Base-by-base conservation (phyloP, 30 jellyfish, hydroid and myxozoan species). In the Hydra vulgaris region DNA sequence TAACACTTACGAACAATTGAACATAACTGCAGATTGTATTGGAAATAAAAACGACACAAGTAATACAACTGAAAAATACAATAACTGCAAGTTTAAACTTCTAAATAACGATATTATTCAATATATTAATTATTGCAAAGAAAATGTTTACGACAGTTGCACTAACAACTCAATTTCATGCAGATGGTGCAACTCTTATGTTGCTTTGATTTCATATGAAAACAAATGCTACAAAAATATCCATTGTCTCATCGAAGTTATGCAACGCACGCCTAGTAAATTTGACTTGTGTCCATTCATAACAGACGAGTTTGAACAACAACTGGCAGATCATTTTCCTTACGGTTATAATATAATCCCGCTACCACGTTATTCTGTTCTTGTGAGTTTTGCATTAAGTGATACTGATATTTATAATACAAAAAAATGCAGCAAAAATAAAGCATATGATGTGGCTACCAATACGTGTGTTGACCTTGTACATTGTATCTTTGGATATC, bases 31-130 rank as follows among this genome's bases (percentile, higher is more conserved):
- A n/a, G 71, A 56, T 15, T 56, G 71, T 56, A 17, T n/a, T 17
- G 17, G 18, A 17, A 56, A 15, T 15, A 56, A n/a, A 56, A 56
- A 56, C 27, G 21, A 21, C 79, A 15, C 18, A 16, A 15, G 24
- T 71, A 71, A 16, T 21, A 27, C 18, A 21, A 16, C 24, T 71
- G 79, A 71, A 71, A 71, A 71, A 71, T 21, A 71, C 15, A 71
- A 71, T 21, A 27, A n/a, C 71, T 56, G 71, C 71, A n/a, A 56
- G n/a, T 56, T 56, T 56, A 17, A 56, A n/a, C 71, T 56, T 56
- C 17, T 17, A 15, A 56, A 56, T 15, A 56, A 56, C n/a, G 18
- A 56, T 56, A 56, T 56, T 56, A 15, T 15, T 56, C 18, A 56
- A 56, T 17, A 17, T 56, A n/a, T n/a, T 56, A 17, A 56, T 15